Base-by-base conservation (phyloP, 2,888 invertebrate genomes). In the Cyclophora punctaria region DNA sequence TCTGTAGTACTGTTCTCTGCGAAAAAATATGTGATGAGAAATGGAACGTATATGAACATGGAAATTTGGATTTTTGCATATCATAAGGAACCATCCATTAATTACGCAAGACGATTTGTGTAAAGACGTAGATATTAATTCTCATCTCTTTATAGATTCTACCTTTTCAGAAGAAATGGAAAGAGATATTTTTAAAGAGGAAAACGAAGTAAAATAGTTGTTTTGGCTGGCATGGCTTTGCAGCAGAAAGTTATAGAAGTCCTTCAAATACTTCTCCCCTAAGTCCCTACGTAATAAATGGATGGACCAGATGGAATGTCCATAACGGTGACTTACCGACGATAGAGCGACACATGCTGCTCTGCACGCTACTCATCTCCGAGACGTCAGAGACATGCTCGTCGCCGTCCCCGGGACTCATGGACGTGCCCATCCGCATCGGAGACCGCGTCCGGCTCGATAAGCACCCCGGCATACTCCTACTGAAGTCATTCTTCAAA, bases 331-430 rank as follows among this genome's bases (percentile, higher is more conserved):
- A 46, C 77, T 79, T 70, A 89, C 88, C 87, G 60, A 90, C 80
- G 46, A 89, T 89, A 3, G 91, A 91, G 41, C 90, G 84, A 63
- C 90, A 90, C 59, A 87, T 82, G 57, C 91, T 91, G 48, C 91
- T 91, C 46, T 90, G 90, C 45, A 90, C 75, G 58, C 91, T 91
- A 46, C 91, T 91, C 20, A 80, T 66, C 63, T 89, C 90, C 5
- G 91, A 91, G 47, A 86, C 71, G 56, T 91, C 90, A 0, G 87
- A 87, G 2, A 76, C 78, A 55, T 85, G 85, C 41, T 90, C 90
- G 4, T 90, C 89, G 3, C 71, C 58, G 46, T 89, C 85, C 1
- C 78, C 78, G 2, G 74, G 64, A 53, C 73, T 85, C 2, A 71
- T 67, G 3, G 72, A 67, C 3, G 59, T 55, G 2, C 70, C 75